Evolutionary conservation across 2,888 invertebrate genomes (phyloP).

Genomic region (Lottia scabra): DNA sequence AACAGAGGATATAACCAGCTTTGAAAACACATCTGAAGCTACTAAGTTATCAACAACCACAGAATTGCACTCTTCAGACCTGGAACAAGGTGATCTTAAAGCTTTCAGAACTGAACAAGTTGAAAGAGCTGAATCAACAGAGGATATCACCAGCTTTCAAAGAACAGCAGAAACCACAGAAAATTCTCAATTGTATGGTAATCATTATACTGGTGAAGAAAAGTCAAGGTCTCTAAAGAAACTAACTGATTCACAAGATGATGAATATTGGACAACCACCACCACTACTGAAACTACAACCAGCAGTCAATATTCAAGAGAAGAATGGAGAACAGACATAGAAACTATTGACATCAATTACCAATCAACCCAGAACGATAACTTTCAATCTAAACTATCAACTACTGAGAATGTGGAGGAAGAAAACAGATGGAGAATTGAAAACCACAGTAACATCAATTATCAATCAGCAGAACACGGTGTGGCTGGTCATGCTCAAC

Average conservation of each 20-base stretch:
- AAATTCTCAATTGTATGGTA: background rate
- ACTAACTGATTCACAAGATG: background rate
- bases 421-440: too few relatives aligned
- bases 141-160: background rate
- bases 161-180: background rate
- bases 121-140: background rate
- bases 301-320: background rate
- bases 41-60: background rate
- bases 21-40: background rate
- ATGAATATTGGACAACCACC: background rate
- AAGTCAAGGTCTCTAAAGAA: background rate
- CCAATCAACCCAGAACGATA: background rate
- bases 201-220: background rate
- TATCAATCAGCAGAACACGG: too few relatives aligned
- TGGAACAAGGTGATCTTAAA: background rate
- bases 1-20: background rate
- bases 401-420: too few relatives aligned
- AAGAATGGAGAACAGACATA: background rate
- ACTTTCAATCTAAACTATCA: too few relatives aligned
- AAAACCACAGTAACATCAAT: too few relatives aligned
- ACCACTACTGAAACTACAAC: background rate
- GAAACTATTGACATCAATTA: background rate
- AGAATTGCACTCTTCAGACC: background rate
- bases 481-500: too few relatives aligned
- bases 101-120: background rate